These are phyloP conservation scores for Callorhinus ursinus DNA, from an alignment of 2,113 vertebrate species.

Conservation along the genomic window DNA sequence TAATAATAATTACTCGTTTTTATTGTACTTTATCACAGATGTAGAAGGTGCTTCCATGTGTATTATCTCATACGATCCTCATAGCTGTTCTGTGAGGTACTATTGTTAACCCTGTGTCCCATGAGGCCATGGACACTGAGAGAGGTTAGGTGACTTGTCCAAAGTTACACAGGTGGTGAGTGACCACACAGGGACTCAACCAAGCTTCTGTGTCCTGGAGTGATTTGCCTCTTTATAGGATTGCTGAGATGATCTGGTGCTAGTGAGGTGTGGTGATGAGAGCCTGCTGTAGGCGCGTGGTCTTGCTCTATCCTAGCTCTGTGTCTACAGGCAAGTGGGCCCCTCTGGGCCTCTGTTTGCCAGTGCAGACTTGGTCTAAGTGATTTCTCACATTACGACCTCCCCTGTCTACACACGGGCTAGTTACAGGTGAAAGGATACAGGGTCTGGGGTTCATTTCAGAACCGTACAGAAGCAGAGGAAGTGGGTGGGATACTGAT, in stretches of 20 bases:
- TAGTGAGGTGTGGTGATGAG: neutral
- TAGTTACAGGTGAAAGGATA: neutral
- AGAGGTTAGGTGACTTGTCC: neutral
- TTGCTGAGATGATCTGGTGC: neutral
- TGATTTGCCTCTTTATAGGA: neutral
- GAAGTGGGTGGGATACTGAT: neutral
- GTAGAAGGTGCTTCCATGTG: neutral
- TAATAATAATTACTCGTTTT: neutral
- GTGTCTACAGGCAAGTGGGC: neutral
- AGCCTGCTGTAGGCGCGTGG: fast-evolving
- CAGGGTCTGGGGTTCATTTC: neutral
- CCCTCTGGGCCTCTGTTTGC: neutral
- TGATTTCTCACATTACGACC: neutral
- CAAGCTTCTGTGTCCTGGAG: neutral
- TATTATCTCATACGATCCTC: neutral
- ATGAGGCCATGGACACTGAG: neutral
- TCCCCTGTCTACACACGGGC: neutral
- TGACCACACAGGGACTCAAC: neutral
- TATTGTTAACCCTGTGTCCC: neutral
- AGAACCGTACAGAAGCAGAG: neutral
- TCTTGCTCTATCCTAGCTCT: neutral
- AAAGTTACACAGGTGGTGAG: neutral
- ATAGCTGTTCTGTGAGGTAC: neutral
- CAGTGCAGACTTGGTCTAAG: neutral
- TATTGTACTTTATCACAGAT: neutral